Evolutionary conservation across 2,797 vertebrate genomes (phyloP), one percentile per base, ranked within the genome.

Genomic region (Cyclura pinguis): DNA sequence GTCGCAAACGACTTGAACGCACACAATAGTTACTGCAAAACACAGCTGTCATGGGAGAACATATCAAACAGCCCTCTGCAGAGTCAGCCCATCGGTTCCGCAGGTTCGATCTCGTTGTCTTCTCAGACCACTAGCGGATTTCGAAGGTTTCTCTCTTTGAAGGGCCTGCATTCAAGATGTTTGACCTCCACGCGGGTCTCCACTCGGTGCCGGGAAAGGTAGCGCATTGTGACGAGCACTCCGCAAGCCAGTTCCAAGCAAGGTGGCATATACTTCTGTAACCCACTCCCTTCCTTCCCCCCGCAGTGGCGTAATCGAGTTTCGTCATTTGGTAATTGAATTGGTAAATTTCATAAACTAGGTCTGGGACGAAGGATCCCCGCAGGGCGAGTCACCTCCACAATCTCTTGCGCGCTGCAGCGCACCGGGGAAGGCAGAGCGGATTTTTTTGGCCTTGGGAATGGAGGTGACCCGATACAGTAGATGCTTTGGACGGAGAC

Each of bases 311-410:
- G 16, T 96, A 96, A 97, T 97, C 93, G 94, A 96, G 94, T 96
- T 97, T 93, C 88, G 92, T 97, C 95, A 97, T 96, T 97, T 91
- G 93, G 96, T 97, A 97, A 97, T 92, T 93, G 83, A 90, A 88
- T 95, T 96, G 95, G 96, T 96, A 97, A 97, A 96, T 97, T 96
- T 97, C 97, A 97, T 95, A 93, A 97, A 90, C 93, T 88, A 96
- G 84, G 95, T 96, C 89, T 95, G 91, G 91, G 94, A 93, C 94
- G 92, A 76, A 50, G 38, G 93, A 76, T 47, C 74, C 80, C 93
- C 27, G 76, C 85, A 1, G 90, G 87, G 94, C 55, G 38, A 87
- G 77, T 78, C 92, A 92, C 92, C 84, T 87, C 3, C 89, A 73
- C 84, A 87, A 13, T 76, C 86, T 94, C 77, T 20, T 90, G 78